Evolutionary conservation across 2,888 invertebrate genomes (phyloP).

Genomic region (Panopea generosa): DNA sequence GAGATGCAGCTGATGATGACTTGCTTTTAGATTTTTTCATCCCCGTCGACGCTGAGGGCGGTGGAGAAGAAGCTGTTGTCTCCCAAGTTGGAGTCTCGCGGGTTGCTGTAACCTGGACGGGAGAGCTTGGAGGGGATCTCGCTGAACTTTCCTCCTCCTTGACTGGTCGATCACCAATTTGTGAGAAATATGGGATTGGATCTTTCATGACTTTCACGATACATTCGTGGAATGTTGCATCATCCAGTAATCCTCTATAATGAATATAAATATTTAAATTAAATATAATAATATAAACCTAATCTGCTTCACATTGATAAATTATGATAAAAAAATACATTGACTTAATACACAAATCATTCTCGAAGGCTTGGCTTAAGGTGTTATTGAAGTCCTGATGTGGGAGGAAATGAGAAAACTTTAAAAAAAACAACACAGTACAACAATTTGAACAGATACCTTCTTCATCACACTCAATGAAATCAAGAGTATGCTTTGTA

Average conservation of each 20-base stretch:
- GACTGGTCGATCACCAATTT: conserved; percentile 72
- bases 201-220: conserved; percentile 79
- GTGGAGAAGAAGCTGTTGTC: conserved; percentile 7
- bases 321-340: too few species aligned
- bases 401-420: too few species aligned
- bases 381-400: too few species aligned
- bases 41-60: conserved; percentile 19
- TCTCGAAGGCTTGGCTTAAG: too few species aligned
- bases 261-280: too few species aligned
- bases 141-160: background rate
- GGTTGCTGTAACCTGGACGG: conserved; percentile 30
- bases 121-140: conserved; percentile 39
- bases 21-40: conserved; percentile 41
- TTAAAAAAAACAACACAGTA: too few species aligned
- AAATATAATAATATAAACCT: too few species aligned
- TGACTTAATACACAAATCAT: too few species aligned
- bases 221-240: conserved; percentile 80
- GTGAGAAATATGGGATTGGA: conserved; percentile 82
- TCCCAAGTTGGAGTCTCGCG: background rate
- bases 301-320: too few species aligned
- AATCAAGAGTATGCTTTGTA: too few species aligned
- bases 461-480: too few species aligned
- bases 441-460: too few species aligned
- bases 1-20: conserved; percentile 43
- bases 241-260: conserved; percentile 82